Evolutionary conservation across 2,888 invertebrate species (phyloP).

Genomic region (Acanthosepion esculentum): DNA sequence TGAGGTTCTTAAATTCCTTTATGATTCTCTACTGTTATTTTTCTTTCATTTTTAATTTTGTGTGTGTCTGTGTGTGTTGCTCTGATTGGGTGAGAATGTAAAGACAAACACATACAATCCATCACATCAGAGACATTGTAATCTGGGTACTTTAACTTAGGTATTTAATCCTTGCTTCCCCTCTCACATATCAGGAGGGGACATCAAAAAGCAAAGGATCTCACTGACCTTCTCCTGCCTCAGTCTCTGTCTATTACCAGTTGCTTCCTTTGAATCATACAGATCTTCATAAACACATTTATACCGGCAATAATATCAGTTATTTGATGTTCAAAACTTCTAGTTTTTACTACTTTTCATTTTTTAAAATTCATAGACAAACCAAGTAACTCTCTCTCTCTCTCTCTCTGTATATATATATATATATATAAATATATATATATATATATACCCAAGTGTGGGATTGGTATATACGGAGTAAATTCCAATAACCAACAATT

Average conservation of each 20-base stretch:
- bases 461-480: no score
- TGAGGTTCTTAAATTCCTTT: slow-evolving; percentile 18
- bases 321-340: no score
- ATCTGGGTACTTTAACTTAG: not conserved
- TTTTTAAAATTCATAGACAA: no score
- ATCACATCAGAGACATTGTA: slow-evolving; percentile 20
- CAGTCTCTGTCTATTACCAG: not conserved
- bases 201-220: not conserved
- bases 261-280: not conserved
- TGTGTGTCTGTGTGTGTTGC: not conserved
- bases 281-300: no score
- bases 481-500: no score
- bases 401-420: no score
- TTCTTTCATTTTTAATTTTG: not conserved
- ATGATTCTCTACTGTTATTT: not conserved
- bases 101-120: not conserved
- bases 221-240: not conserved
- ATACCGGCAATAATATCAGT: no score
- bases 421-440: no score
- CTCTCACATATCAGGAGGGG: not conserved
- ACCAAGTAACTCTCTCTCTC: no score
- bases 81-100: not conserved
- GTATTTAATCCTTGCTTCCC: not conserved
- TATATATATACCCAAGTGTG: no score
- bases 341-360: no score